Evolutionary conservation across 2,797 vertebrate species (phyloP), one percentile per base, ranked within the genome.

Genomic region (Anguilla obscura): DNA sequence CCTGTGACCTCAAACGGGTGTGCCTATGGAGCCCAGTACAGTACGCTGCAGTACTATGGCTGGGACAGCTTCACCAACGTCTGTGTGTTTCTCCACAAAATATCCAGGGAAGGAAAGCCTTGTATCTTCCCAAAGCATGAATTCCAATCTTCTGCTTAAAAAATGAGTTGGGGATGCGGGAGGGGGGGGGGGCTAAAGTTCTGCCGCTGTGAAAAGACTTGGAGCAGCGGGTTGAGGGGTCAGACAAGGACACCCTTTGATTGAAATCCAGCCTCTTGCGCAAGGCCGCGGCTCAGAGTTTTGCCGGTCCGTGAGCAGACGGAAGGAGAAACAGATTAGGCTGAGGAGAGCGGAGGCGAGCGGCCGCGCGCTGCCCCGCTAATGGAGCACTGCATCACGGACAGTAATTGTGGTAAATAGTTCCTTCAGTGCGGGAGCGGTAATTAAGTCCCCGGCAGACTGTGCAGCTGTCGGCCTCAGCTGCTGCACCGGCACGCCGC

Each of bases 401-500:
- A 50, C 88, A 80, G 79, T 86, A 60, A 54, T 50, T 66, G 60
- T 58, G 84, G 82, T 82, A 56, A 85, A 63, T 14, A 84, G 85
- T 50, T 45, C n/a, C 85, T 36, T 58, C 3, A 24, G 52, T n/a
- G 69, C 1, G 0, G 69, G 66, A 36, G 74, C 5, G 54, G 84
- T 69, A 69, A 89, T 85, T 85, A 89, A 76, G 69, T 74, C 69
- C 80, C 60, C 16, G 63, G 76, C 60, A 74, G 87, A 58, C 63
- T 16, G 45, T 84, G 54, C 86, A 86, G 84, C 86, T 56, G 88
- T 24, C 48, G 74, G 74, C 60, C n/a, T 85, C 86, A 63, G 82
- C 88, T 85, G 82, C 45, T 27, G 24, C 36, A 10, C 52, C 0
- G 86, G 40, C 27, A 66, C 87, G 82, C 63, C 54, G 84, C 36